Evolutionary conservation across 2,113 vertebrate species (phyloP).

Genomic region (Mellivora capensis): DNA sequence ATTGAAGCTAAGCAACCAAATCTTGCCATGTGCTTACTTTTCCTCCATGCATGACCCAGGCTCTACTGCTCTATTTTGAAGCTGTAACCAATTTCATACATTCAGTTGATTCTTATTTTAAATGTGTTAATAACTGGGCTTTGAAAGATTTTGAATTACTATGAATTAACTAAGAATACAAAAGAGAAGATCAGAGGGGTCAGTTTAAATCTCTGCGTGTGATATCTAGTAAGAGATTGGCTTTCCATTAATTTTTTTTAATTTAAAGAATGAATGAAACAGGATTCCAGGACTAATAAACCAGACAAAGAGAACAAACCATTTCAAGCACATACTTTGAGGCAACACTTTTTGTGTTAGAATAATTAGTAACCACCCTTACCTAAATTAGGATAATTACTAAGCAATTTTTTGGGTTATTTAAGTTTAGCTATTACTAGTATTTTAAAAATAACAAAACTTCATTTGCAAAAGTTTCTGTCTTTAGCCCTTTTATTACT

Average conservation of each 20-base stretch:
- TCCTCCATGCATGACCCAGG: not conserved
- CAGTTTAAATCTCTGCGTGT: not conserved
- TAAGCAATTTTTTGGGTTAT: not conserved
- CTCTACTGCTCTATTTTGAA: not conserved
- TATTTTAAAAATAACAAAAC: not conserved
- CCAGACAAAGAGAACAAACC: not conserved
- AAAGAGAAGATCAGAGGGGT: not conserved
- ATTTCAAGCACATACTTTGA: not conserved
- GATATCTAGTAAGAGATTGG: not conserved
- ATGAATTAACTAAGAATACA: not conserved
- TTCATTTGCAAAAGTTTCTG: not conserved
- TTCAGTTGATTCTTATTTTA: constrained; percentile 2
- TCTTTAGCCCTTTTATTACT: not conserved
- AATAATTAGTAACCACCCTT: constrained; percentile 28
- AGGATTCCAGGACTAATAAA: not conserved
- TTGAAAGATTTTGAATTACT: not conserved
- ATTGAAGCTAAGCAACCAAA: not conserved
- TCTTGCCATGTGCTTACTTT: not conserved
- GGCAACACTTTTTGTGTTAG: not conserved
- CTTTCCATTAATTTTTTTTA: not conserved
- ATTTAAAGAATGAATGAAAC: not conserved
- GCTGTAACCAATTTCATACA: not conserved
- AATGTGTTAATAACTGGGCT: not conserved
- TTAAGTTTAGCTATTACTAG: not conserved
- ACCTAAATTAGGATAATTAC: constrained; percentile 21